phyloP scores from a whole-genome alignment of 1,140 invertebrate genomes.

The Pentalonia nigronervosa region DNA sequence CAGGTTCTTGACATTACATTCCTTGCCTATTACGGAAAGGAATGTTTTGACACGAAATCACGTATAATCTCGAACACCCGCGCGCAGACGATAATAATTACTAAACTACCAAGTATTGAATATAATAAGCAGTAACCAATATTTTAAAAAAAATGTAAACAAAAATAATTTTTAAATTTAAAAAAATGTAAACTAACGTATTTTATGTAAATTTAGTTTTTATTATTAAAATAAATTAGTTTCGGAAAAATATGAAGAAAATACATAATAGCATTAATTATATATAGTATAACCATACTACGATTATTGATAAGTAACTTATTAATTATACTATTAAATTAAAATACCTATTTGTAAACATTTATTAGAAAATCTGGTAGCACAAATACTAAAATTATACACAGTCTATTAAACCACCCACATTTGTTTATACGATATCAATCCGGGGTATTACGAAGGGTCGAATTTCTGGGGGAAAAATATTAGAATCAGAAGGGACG shows the following conservation, averaged over 20 bases:
- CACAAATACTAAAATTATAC: not conserved
- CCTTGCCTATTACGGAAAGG: conserved; percentile 48
- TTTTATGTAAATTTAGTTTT: not conserved
- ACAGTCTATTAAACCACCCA: not conserved
- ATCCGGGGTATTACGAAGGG: not conserved
- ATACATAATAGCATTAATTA: not conserved
- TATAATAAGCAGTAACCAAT: not conserved
- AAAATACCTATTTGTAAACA: not conserved
- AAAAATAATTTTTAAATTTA: not conserved
- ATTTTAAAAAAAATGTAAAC: not conserved
- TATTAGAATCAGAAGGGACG: conserved; percentile 1
- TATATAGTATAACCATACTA: too few species aligned
- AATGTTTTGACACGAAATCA: conserved; percentile 57
- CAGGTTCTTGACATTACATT: conserved; percentile 42
- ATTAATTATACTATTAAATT: not conserved
- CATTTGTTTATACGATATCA: conserved; percentile 2
- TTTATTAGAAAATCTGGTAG: not conserved
- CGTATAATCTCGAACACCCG: conserved; percentile 52
- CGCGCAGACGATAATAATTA: not conserved
- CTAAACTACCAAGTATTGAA: not conserved
- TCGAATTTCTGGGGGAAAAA: conserved; percentile 37
- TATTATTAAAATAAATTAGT: not conserved
- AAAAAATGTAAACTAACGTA: not conserved
- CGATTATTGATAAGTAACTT: not conserved
- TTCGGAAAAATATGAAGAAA: not conserved